Evolutionary conservation across 2,113 vertebrate genomes (phyloP).

Genomic region (Poecile atricapillus): DNA sequence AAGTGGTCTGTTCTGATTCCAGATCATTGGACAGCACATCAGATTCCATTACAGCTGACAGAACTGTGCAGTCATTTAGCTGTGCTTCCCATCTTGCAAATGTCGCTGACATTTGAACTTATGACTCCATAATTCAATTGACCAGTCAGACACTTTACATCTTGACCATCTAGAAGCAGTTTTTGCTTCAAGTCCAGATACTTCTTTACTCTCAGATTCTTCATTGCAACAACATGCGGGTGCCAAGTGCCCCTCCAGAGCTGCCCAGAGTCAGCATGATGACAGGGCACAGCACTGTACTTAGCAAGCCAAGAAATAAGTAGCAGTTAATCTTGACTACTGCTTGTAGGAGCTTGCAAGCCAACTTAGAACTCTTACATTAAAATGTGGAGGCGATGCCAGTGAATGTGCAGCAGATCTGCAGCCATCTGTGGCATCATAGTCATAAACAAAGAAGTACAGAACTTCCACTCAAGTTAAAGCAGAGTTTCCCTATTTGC

Average conservation of each 20-base stretch:
- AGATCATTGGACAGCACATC: background rate
- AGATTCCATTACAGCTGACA: background rate
- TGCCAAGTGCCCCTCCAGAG: background rate
- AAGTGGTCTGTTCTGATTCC: background rate
- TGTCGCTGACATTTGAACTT: background rate
- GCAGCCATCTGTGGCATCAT: background rate
- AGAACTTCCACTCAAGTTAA: background rate
- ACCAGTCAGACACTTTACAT: background rate
- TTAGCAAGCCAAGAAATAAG: background rate
- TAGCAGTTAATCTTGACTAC: background rate
- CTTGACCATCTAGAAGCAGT: background rate
- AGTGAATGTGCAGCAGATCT: background rate
- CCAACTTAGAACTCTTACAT: background rate
- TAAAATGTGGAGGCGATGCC: background rate
- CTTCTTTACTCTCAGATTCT: background rate
- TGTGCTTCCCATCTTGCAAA: background rate
- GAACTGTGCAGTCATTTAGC: background rate
- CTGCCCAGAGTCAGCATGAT: background rate
- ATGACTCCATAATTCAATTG: background rate
- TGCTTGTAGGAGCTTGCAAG: background rate
- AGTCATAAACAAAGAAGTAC: background rate
- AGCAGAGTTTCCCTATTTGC: background rate
- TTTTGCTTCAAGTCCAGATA: background rate
- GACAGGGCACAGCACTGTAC: background rate
- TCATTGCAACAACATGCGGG: background rate